These are phyloP conservation scores for Hylaeus volcanicus DNA, from an alignment of 1,140 invertebrate genomes.

Conservation along the genomic window DNA sequence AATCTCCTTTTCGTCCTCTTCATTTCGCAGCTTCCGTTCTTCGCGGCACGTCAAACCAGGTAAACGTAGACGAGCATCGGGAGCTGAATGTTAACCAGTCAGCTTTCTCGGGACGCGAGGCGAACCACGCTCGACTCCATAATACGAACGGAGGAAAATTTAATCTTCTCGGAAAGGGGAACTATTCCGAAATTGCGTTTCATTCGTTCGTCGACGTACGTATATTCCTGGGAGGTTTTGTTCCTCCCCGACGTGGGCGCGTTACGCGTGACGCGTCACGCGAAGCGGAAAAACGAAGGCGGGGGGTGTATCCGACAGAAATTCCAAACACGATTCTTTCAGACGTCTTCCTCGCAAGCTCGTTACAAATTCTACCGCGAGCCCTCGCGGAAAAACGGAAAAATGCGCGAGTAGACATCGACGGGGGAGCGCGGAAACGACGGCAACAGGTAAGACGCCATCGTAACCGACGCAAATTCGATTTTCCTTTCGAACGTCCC, in stretches of 20 bases:
- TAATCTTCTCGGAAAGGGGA: neutral
- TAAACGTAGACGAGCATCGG: neutral
- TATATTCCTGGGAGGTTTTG: neutral
- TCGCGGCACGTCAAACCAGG: neutral
- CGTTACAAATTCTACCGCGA: neutral
- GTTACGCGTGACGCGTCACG: neutral
- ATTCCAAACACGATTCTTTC: slow-evolving; percentile 1
- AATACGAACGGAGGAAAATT: slow-evolving; percentile 21
- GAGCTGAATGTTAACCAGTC: neutral
- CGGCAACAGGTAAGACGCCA: neutral
- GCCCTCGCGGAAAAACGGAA: neutral
- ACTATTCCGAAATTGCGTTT: slow-evolving; percentile 25
- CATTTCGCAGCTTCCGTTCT: neutral
- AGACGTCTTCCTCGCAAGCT: neutral
- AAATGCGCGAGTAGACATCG: neutral
- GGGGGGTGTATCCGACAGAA: neutral
- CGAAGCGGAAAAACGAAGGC: neutral
- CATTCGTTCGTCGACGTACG: neutral
- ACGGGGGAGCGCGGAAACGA: neutral
- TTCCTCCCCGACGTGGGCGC: too few relatives aligned
- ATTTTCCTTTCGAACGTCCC: too few relatives aligned
- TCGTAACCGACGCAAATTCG: too few relatives aligned
- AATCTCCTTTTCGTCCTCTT: neutral
- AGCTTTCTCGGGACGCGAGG: neutral
- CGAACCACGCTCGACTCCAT: neutral